Conservation (phyloP, 2,888 invertebrate genomes). For the Cheilosia soror region DNA sequence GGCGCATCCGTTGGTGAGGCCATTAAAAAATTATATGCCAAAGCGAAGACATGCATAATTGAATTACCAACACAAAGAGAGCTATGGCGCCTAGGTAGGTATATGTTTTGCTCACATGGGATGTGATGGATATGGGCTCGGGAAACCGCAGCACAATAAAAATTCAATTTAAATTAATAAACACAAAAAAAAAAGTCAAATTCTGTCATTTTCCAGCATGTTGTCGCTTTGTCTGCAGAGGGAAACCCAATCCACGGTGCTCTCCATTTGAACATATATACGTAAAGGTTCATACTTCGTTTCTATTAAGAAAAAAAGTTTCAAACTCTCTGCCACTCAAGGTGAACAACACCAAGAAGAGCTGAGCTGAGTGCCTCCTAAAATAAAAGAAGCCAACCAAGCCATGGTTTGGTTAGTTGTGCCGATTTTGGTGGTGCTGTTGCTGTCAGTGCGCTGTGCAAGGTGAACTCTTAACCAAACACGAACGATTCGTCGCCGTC, state of each 20-base stretch:
- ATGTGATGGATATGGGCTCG: conserved; percentile 7
- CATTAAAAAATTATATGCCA: conserved; percentile 64
- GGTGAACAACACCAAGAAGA: conserved; percentile 42
- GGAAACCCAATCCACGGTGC: conserved; percentile 21
- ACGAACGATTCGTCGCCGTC: conserved; percentile 6
- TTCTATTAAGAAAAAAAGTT: conserved; percentile 42
- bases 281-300: background rate
- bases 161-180: conserved; percentile 43
- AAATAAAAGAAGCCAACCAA: conserved; percentile 6
- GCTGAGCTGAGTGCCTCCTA: conserved; percentile 19
- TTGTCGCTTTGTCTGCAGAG: conserved; percentile 24
- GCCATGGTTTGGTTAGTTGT: conserved; percentile 54
- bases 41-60: conserved; percentile 49
- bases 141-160: conserved; percentile 62
- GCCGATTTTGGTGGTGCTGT: conserved; percentile 46
- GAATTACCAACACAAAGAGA: conserved; percentile 51
- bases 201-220: conserved; percentile 39
- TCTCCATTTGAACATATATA: conserved; percentile 7
- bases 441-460: conserved; percentile 31
- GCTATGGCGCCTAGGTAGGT: conserved; percentile 50
- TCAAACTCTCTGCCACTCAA: conserved; percentile 42
- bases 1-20: conserved; percentile 32
- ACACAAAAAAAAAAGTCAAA: conserved; percentile 21
- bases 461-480: conserved; percentile 60
- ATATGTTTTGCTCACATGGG: background rate